A percentile compares a stretch with the other conserved stretches of the same genome.
Conservation (phyloP, 2,113 vertebrate species). For the Toxostoma redivivum region DNA sequence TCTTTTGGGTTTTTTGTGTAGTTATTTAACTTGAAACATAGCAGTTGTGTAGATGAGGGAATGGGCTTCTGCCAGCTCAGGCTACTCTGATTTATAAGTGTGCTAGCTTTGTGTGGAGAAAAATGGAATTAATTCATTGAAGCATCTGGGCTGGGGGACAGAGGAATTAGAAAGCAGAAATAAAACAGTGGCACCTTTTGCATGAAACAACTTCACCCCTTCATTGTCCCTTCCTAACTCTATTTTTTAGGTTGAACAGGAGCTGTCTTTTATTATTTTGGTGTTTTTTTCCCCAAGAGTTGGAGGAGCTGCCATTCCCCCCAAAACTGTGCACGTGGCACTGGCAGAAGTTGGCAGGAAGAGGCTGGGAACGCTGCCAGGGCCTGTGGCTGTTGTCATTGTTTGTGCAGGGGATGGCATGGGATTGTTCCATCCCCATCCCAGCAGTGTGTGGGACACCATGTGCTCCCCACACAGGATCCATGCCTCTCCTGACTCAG, state of each 20-base stretch:
- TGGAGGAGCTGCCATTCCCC: not conserved
- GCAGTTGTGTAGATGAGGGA: not conserved
- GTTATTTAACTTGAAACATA: not conserved
- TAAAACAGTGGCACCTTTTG: not conserved
- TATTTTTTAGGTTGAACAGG: not conserved
- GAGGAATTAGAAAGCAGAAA: not conserved
- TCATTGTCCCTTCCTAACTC: not conserved
- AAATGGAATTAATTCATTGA: not conserved
- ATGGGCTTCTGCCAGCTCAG: not conserved
- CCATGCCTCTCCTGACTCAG: not conserved
- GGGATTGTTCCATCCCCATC: not conserved
- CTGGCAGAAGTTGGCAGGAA: not conserved
- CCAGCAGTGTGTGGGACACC: not conserved
- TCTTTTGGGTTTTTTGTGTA: not conserved
- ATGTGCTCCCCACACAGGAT: not conserved
- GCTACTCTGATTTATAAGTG: not conserved
- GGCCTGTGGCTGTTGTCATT: not conserved
- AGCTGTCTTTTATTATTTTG: not conserved
- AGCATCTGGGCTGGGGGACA: not conserved
- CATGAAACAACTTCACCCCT: not conserved
- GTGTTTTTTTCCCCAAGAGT: fast-evolving
- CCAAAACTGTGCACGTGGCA: not conserved
- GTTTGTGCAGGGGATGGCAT: not conserved
- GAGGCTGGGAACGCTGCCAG: not conserved
- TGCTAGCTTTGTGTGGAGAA: not conserved